Base-by-base conservation (phyloP, 2,888 invertebrate species). In the Pterostichus madidus region DNA sequence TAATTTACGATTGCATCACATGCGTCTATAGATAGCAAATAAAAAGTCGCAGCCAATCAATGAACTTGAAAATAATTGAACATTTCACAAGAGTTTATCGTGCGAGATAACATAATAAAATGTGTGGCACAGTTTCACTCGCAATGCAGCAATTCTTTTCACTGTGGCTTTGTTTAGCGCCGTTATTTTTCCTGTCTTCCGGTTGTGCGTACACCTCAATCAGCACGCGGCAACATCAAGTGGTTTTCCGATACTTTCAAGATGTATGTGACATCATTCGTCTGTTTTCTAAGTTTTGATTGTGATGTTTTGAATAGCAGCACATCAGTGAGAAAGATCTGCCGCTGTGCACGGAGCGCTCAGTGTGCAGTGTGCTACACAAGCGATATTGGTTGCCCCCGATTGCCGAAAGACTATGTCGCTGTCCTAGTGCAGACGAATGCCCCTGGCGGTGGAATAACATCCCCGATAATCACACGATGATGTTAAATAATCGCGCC, bases 291-390 rank as follows among this genome's bases (percentile, higher is more conserved):
- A n/a, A 11, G 13, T n/a, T 39, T 1, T 2, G 8, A 8, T 17
- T 73, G n/a, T 17, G 49, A 39, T 10, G 6, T 73, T 73, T 76
- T 13, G 15, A 13, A 7, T 85, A 94, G 93, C 91, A 94, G 93
- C 91, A 92, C 84, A 91, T 91, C 85, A 93, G 93, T 86, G 94
- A 94, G 88, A 91, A 92, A 84, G 92, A 93, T 83, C 89, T 94
- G 85, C 90, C 91, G 0, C 86, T 88, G 44, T 94, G 94, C 87
- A 86, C 84, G 6, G 85, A 84, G 15, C 85, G 88, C 75, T 91
- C 90, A 83, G 92, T 92, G 49, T 94, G 93, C 87, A 91, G 92
- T 75, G 91, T 92, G 84, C 88, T 92, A 85, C 88, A 93, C 85
- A 88, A 87, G 86, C 90, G 93, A 64, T 92, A 92, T 89, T 94